These are phyloP conservation scores for Euplagia quadripunctaria DNA, from an alignment of 2,888 invertebrate genomes.

Conservation along the genomic window DNA sequence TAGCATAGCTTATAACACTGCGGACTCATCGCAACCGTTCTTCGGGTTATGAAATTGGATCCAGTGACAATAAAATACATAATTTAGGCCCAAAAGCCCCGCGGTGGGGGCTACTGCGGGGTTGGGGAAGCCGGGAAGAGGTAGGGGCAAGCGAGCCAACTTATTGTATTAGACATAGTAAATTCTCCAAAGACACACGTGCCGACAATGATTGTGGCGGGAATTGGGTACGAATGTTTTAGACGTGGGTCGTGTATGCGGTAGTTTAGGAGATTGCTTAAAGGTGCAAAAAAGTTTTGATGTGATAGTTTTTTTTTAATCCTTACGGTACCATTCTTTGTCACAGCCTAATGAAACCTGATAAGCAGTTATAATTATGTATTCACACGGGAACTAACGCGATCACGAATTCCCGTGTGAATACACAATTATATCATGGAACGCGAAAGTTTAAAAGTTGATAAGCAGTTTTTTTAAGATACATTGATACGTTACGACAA, in stretches of 20 bases:
- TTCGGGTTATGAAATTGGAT: slow-evolving; percentile 80
- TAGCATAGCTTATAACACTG: slow-evolving; percentile 65
- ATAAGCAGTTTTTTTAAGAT: no score
- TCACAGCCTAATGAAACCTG: no score
- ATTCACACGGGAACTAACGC: no score
- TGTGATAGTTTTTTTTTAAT: neutral
- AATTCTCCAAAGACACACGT: slow-evolving; percentile 78
- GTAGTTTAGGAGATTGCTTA: slow-evolving; percentile 20
- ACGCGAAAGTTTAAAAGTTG: no score
- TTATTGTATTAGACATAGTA: slow-evolving; percentile 81
- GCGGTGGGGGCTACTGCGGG: slow-evolving; percentile 36
- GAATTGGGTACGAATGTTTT: slow-evolving; percentile 64
- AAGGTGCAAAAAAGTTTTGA: neutral
- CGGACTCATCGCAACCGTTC: slow-evolving; percentile 69
- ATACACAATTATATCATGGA: no score
- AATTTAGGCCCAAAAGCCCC: slow-evolving; percentile 70
- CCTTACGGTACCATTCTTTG: no score
- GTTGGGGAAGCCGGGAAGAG: slow-evolving; percentile 30
- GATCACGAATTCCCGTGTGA: no score
- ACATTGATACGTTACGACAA: no score
- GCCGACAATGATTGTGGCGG: slow-evolving; percentile 69
- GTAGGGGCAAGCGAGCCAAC: slow-evolving; percentile 59
- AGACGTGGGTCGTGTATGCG: slow-evolving; percentile 32
- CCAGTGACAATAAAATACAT: slow-evolving; percentile 80
- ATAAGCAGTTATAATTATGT: no score